A percentile compares a stretch with the other conserved stretches of the same genome.
Evolutionary conservation across 2,113 vertebrate species (phyloP).

Genomic region (Oncorhynchus masou): DNA sequence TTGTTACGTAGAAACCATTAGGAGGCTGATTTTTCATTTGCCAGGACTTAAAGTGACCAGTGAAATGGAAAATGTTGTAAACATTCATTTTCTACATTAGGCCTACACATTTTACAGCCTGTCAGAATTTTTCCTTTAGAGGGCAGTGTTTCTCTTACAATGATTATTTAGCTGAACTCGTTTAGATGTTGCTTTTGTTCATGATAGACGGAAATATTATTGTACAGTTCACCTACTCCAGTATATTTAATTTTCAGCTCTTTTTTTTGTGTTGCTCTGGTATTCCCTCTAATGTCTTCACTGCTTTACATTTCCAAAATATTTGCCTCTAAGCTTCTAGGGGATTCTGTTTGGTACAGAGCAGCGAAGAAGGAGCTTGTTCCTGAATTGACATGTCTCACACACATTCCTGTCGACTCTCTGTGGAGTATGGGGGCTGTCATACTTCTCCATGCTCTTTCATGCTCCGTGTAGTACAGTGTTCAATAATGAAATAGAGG

Average conservation of each 20-base stretch:
- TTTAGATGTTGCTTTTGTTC: conserved; percentile 11
- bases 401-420: neutral
- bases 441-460: conserved; percentile 29
- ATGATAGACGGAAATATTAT: conserved; percentile 1
- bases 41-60: conserved; percentile 45
- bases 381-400: conserved; percentile 41
- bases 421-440: conserved; percentile 4
- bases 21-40: conserved; percentile 46
- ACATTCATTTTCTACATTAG: conserved; percentile 10
- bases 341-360: conserved; percentile 45
- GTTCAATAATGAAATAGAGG: conserved; percentile 65
- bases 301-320: neutral
- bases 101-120: neutral
- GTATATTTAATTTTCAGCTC: too few species aligned
- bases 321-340: conserved; percentile 28
- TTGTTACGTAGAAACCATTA: conserved; percentile 57
- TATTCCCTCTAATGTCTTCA: neutral
- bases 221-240: too few species aligned
- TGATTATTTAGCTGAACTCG: conserved; percentile 1
- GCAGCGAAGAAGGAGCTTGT: neutral
- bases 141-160: conserved; percentile 59
- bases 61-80: conserved; percentile 50
- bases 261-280: conserved; percentile 5
- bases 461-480: conserved; percentile 34
- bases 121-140: conserved; percentile 42